Evolutionary conservation across 2,888 invertebrate species (phyloP).

Genomic region (Idaea aversata): DNA sequence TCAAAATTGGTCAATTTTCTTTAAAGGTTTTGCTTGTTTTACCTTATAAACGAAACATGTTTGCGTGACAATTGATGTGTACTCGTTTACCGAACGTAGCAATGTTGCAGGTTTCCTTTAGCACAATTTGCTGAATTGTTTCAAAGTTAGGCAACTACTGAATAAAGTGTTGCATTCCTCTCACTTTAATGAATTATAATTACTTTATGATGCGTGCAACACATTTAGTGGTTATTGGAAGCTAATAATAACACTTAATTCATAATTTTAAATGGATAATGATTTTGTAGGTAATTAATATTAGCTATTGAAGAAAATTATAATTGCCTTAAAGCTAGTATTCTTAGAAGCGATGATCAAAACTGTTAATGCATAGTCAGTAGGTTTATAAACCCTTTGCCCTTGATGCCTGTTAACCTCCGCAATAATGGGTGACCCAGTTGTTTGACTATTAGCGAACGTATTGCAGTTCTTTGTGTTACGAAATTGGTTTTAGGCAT

Average conservation of each 20-base stretch:
- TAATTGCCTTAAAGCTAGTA: too few species aligned
- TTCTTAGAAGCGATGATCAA: too few species aligned
- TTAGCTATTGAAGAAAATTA: too few species aligned
- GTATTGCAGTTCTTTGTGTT: background rate
- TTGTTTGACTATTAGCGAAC: conserved; percentile 43
- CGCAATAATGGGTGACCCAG: conserved; percentile 43
- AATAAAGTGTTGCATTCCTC: background rate
- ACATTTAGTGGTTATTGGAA: background rate
- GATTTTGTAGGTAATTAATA: background rate
- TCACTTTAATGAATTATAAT: background rate
- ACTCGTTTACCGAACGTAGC: conserved; percentile 7
- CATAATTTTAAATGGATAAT: conserved; percentile 9
- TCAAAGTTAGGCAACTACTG: background rate
- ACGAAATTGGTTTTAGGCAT: background rate
- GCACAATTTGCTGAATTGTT: background rate
- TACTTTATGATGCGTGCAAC: background rate
- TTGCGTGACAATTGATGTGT: background rate
- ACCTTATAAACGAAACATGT: background rate
- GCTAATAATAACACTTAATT: background rate
- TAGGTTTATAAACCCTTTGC: conserved; percentile 31
- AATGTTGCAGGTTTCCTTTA: background rate
- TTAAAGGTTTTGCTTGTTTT: background rate
- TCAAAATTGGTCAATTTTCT: background rate
- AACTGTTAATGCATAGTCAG: conserved; percentile 13
- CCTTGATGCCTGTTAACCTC: conserved; percentile 56